A percentile compares a stretch with the other conserved stretches of the same genome.
Conservation (phyloP, 2,113 vertebrate genomes). For the Todiramphus chloris region DNA sequence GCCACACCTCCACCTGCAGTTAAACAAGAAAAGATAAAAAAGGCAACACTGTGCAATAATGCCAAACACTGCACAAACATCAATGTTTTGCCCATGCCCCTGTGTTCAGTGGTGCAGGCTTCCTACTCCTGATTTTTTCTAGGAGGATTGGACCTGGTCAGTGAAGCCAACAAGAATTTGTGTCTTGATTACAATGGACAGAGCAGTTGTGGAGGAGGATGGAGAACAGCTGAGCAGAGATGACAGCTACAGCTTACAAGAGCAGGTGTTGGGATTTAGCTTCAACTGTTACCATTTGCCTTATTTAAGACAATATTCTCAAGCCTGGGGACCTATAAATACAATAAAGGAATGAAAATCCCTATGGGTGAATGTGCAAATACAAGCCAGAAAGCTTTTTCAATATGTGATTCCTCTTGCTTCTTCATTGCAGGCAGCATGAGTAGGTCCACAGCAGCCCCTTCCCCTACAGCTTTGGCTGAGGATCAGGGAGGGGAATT, state of each 20-base stretch:
- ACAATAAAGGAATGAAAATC: neutral
- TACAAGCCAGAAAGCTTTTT: neutral
- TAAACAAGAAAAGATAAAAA: neutral
- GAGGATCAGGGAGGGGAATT: neutral
- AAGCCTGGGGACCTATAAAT: constrained; percentile 3
- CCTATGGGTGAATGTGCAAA: neutral
- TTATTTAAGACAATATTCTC: constrained; percentile 6
- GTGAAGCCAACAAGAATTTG: neutral
- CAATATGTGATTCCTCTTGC: neutral
- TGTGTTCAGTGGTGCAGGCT: neutral
- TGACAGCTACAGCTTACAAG: constrained; percentile 18
- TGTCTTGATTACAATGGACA: neutral
- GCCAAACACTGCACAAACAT: neutral
- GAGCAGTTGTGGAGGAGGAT: neutral
- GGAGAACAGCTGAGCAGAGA: constrained; percentile 35
- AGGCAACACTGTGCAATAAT: neutral
- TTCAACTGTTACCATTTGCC: constrained; percentile 17
- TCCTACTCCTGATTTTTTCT: neutral
- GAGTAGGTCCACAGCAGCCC: neutral
- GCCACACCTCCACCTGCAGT: neutral
- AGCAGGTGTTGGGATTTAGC: constrained; percentile 31
- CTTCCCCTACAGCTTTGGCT: neutral
- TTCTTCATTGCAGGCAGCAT: neutral
- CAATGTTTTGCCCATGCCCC: neutral
- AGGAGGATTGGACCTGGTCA: neutral